Evolutionary conservation across 2,113 vertebrate genomes (phyloP).

Genomic region (Sturnira hondurensis): DNA sequence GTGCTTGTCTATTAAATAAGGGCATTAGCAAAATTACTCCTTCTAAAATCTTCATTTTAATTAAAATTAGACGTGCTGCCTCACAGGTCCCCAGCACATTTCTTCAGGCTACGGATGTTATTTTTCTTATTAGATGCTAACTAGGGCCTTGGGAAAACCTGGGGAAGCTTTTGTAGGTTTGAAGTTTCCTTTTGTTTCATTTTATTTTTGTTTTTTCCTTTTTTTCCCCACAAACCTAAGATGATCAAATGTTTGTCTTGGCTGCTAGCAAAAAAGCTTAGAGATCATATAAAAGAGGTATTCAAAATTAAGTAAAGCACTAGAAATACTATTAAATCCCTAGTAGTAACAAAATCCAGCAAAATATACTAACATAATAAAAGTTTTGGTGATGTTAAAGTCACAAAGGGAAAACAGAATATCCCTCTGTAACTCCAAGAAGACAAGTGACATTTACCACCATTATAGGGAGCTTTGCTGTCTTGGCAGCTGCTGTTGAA

Average conservation of each 20-base stretch:
- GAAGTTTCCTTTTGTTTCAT: background rate
- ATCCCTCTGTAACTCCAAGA: background rate
- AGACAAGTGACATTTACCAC: background rate
- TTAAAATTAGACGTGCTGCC: slow-evolving; percentile 33
- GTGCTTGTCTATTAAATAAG: slow-evolving; percentile 19
- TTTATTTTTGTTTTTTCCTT: slow-evolving; percentile 28
- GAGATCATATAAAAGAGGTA: background rate
- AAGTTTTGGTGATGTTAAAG: background rate
- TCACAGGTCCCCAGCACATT: background rate
- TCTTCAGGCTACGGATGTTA: background rate
- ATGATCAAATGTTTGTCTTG: background rate
- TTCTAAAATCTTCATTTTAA: slow-evolving; percentile 41
- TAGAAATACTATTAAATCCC: background rate
- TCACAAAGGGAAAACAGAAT: background rate
- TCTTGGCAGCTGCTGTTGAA: background rate
- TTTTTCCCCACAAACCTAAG: background rate
- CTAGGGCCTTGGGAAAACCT: background rate
- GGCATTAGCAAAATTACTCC: background rate
- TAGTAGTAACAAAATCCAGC: background rate
- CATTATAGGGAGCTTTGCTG: background rate
- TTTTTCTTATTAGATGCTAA: background rate
- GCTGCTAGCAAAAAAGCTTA: background rate
- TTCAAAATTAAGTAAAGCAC: slow-evolving; percentile 9
- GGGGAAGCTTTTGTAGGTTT: background rate
- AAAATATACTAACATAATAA: background rate